These are phyloP conservation scores for Galaxias olidus DNA, from an alignment of 2,797 vertebrate genomes.

Conservation along the genomic window DNA sequence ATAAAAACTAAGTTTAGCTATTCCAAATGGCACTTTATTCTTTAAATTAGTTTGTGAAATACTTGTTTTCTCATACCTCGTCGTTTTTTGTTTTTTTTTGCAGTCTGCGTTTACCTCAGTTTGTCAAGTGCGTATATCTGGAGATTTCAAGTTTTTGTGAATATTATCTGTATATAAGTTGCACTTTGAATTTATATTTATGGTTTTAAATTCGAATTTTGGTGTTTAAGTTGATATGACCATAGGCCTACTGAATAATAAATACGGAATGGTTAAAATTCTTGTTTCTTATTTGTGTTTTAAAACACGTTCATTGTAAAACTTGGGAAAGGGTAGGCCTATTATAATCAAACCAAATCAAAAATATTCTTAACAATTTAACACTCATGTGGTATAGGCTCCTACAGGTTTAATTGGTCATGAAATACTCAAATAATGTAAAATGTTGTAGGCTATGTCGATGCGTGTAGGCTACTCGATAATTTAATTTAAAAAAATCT, in stretches of 20 bases:
- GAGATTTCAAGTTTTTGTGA: no score
- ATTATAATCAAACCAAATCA: background rate
- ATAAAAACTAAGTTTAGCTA: background rate
- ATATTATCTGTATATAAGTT: constrained; percentile 56
- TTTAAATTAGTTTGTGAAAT: constrained; percentile 45
- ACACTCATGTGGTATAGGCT: no score
- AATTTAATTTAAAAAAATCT: no score
- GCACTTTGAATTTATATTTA: constrained; percentile 84
- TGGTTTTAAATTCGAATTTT: constrained; percentile 79
- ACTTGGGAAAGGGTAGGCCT: background rate
- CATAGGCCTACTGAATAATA: constrained; percentile 39
- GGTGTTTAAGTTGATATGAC: constrained; percentile 81
- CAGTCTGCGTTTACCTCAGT: constrained; percentile 41
- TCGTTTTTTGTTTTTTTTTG: constrained; percentile 52
- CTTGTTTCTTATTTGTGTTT: background rate
- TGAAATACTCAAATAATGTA: no score
- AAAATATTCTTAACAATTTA: no score
- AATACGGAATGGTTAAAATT: constrained; percentile 51
- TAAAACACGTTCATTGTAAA: background rate
- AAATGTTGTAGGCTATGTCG: no score
- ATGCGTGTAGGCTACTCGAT: no score
- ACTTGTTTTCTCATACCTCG: constrained; percentile 59
- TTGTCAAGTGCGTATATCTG: background rate
- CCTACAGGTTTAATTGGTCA: no score
- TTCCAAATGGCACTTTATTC: constrained; percentile 66